Conservation (phyloP, 2,888 invertebrate genomes). For the Eurytoma adleriae region DNA sequence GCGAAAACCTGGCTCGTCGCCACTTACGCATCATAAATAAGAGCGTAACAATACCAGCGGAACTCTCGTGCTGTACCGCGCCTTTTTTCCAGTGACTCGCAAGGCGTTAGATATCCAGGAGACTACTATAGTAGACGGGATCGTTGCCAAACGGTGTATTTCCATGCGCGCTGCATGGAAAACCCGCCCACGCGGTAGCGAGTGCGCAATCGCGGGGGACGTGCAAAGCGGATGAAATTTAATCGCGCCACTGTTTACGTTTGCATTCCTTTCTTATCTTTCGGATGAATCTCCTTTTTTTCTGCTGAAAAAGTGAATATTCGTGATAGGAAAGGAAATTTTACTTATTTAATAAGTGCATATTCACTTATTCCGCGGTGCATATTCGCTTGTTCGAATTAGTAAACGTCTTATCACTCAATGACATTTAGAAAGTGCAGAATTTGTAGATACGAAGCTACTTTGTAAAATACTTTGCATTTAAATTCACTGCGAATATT, state of each 20-base stretch:
- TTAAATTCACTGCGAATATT: too few species aligned
- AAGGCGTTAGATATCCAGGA: too few species aligned
- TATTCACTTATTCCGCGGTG: too few species aligned
- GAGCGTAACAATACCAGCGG: constrained; percentile 61
- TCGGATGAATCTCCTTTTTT: background rate
- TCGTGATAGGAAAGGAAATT: too few species aligned
- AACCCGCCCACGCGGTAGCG: background rate
- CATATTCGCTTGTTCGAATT: too few species aligned
- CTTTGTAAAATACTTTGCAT: too few species aligned
- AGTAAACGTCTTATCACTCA: too few species aligned
- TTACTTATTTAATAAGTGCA: too few species aligned
- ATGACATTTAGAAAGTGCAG: too few species aligned
- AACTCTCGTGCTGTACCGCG: background rate
- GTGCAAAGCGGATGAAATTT: background rate
- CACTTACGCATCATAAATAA: constrained; percentile 68
- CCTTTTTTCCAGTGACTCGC: background rate
- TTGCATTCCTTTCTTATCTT: background rate
- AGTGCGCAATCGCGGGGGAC: background rate
- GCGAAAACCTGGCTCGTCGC: constrained; percentile 68
- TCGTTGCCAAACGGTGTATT: constrained; percentile 66
- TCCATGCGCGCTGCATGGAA: constrained; percentile 53
- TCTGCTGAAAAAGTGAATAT: too few species aligned
- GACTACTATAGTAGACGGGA: constrained; percentile 49
- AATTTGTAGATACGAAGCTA: too few species aligned
- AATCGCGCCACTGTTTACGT: background rate